Evolutionary conservation across 2,888 invertebrate genomes (phyloP).

Genomic region (Idaea straminata): DNA sequence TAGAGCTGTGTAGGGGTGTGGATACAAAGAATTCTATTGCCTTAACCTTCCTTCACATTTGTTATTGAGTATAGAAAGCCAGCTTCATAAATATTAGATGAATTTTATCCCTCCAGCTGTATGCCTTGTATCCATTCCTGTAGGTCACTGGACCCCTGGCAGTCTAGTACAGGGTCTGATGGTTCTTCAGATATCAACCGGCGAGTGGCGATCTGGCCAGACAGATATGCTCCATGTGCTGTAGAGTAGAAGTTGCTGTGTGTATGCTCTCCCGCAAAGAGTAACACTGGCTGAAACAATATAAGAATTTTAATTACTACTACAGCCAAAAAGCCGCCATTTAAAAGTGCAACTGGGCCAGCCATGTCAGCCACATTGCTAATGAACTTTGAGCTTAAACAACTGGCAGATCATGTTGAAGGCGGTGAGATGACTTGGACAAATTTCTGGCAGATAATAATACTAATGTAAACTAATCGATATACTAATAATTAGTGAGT

Average conservation of each 20-base stretch:
- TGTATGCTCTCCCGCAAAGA: slow-evolving; percentile 97
- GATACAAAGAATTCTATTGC: not conserved
- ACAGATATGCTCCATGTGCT: slow-evolving; percentile 95
- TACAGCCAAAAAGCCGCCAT: too few relatives aligned
- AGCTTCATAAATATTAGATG: slow-evolving; percentile 6
- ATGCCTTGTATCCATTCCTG: slow-evolving; percentile 95
- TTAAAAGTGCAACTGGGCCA: too few relatives aligned
- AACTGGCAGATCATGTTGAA: too few relatives aligned
- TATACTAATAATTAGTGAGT: too few relatives aligned
- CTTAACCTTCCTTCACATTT: not conserved
- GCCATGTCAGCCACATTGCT: too few relatives aligned
- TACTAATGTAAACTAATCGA: too few relatives aligned
- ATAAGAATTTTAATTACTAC: not conserved
- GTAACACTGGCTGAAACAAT: slow-evolving; percentile 85
- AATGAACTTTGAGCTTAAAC: too few relatives aligned
- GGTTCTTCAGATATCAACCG: slow-evolving; percentile 83
- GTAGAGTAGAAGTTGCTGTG: slow-evolving; percentile 97
- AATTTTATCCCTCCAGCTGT: slow-evolving; percentile 81
- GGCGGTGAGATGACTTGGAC: too few relatives aligned
- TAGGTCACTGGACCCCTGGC: slow-evolving; percentile 88
- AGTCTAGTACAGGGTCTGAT: slow-evolving; percentile 84
- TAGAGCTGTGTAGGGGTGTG: not conserved
- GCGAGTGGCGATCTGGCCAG: slow-evolving; percentile 91
- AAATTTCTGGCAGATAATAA: too few relatives aligned
- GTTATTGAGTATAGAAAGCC: not conserved